Evolutionary conservation across 2,113 vertebrate species (phyloP), one percentile per base, ranked within the genome.

Genomic region (Toxostoma redivivum): DNA sequence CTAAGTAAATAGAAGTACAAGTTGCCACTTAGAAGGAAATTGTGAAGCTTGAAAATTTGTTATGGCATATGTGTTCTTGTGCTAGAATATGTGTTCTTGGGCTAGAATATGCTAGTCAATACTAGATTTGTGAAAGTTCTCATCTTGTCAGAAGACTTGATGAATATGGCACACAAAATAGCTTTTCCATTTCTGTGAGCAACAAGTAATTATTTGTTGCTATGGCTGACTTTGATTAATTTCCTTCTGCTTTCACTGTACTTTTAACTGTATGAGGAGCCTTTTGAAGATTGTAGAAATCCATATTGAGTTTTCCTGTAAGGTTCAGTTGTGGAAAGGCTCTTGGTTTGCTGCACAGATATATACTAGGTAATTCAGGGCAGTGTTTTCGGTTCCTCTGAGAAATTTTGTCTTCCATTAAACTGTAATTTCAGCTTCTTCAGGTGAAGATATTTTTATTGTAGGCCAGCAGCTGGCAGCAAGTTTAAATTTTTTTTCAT

Each of bases 191-290:
- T 88, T 92, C 76, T 92, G 1, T 60, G 80, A 81, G 67, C 72
- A 88, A 40, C 44, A 54, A 78, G 56, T 86, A 90, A 86, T 78
- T 82, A 81, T 88, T 93, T 90, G 56, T 82, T 92, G 79, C 62
- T 58, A n/a, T 86, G 76, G 35, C 22, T 93, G 94, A 88, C 88
- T 83, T 90, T 64, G 86, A 96, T 87, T n/a, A 70, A 92, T 95
- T 93, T 81, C 31, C 48, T 78, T 88, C 61, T 90, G n/a, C 57
- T 40, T 93, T 93, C 64, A 73, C 35, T 1, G 0, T 73, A 19
- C 66, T 95, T 44, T 23, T n/a, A 45, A 37, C 33, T 90, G n/a
- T 83, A 71, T 50, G 51, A 92, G 31, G 28, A 77, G 12, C 47
- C 35, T 92, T 88, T 88, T 25, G 8, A n/a, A 95, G 56, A 10